Conservation (phyloP, 2,888 invertebrate species). For the Zonitis immaculata region DNA sequence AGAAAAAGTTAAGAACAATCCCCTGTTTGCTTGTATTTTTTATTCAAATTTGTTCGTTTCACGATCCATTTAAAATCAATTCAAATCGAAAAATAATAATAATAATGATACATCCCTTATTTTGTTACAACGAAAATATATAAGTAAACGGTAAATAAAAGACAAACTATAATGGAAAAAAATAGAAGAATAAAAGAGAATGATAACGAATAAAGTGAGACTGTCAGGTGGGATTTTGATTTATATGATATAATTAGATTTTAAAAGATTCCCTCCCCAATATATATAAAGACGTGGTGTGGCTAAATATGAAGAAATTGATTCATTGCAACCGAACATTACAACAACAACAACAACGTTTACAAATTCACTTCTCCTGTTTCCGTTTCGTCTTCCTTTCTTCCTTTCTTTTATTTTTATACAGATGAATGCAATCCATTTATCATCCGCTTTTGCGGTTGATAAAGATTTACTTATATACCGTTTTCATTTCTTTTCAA, state of each 20-base stretch:
- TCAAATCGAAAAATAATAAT: conserved; percentile 2
- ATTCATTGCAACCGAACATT: conserved; percentile 36
- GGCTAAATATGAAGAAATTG: conserved; percentile 41
- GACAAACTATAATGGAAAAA: neutral
- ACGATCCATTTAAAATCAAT: conserved; percentile 9
- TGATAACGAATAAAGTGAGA: conserved; percentile 23
- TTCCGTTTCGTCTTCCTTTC: conserved; percentile 24
- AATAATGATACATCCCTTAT: neutral
- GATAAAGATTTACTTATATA: conserved; percentile 50
- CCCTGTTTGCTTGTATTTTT: conserved; percentile 24
- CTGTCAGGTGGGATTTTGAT: conserved; percentile 32
- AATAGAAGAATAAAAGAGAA: neutral
- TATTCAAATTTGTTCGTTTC: conserved; percentile 40
- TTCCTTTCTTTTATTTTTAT: conserved; percentile 21
- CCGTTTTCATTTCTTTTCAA: conserved; percentile 42
- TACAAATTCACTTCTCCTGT: conserved; percentile 42
- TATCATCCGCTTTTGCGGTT: conserved; percentile 47
- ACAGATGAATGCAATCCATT: conserved; percentile 45
- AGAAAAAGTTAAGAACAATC: conserved; percentile 5
- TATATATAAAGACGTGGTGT: conserved; percentile 36
- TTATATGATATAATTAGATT: conserved; percentile 48
- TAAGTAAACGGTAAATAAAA: neutral
- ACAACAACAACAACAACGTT: conserved; percentile 18
- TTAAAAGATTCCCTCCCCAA: conserved; percentile 30
- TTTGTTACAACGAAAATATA: neutral